Percentiles rank a stretch among this genome's conserved stretches.
Conservation (phyloP, 2,797 vertebrate species). For the Falco novaeseelandiae region DNA sequence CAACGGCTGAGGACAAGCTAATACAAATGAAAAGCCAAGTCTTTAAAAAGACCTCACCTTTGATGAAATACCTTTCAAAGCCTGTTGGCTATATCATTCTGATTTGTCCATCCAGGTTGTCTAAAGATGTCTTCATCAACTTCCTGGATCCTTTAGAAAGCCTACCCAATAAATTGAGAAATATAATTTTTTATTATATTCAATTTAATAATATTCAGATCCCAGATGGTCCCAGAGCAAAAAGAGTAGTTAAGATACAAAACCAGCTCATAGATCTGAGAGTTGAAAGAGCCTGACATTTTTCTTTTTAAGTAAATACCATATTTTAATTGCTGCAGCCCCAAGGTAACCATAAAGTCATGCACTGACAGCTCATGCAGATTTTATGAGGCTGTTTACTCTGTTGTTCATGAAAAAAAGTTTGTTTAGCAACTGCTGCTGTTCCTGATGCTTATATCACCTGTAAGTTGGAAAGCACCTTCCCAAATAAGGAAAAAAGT, state of each 20-base stretch:
- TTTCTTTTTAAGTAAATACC: conserved; percentile 52
- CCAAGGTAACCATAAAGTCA: conserved; percentile 45
- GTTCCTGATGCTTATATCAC: background rate
- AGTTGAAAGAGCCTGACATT: conserved; percentile 9
- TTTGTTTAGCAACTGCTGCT: conserved; percentile 39
- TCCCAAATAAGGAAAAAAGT: background rate
- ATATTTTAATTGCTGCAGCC: conserved; percentile 64
- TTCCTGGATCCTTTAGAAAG: background rate
- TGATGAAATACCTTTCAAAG: background rate
- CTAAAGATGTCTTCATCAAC: background rate
- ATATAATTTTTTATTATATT: background rate
- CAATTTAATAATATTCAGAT: background rate
- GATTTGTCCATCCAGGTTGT: background rate
- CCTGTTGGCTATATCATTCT: background rate
- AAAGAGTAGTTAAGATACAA: conserved; percentile 5
- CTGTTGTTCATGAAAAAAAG: conserved; percentile 19
- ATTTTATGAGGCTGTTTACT: conserved; percentile 66
- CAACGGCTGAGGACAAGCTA: background rate
- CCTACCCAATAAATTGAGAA: background rate
- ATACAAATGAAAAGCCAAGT: background rate
- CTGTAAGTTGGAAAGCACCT: background rate
- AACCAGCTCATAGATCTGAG: background rate
- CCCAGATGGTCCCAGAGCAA: background rate
- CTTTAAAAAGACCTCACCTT: background rate
- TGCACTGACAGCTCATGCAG: conserved; percentile 21